Base-by-base conservation (phyloP, 2,888 invertebrate genomes). In the Caenorhabditis drosophilae region DNA sequence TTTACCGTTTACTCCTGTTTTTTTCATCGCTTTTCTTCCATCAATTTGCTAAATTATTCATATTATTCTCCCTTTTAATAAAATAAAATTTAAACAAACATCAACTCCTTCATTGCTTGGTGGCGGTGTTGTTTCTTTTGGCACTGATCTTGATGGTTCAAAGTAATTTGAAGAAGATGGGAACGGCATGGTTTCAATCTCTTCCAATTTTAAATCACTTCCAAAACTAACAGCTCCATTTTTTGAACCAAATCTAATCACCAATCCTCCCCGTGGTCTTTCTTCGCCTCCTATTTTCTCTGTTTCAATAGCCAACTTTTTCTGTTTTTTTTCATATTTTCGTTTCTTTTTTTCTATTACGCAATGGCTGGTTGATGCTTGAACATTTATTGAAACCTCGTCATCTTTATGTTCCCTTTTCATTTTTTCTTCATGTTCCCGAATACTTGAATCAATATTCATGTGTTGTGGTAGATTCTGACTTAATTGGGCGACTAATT, bases 401-500 rank as follows among this genome's bases (percentile, higher is more conserved):
- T 74, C 72, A 44, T 74, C 76, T 36, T 61, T 70, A 20, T 55
- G 49, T 38, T 74, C 74, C 25, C 74, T 55, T 49, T 70, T 73
- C 40, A 74, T 58, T 25, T 54, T 61, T 47, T 72, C 69, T 54
- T 76, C 72, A 50, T 76, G 73, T 31, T 71, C 54, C 20, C 66
- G 36, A 12, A 73, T 67, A 34, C 60, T 69, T 42, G 77, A 55
- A 40, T 66, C 76, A 46, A 76, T 74, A 35, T 67, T 67, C 54
- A 76, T 70, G 49, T 75, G 70, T 23, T 72, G 62, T 16, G 79
- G 77, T 20, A 80, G 58, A 27, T 73, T 70, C 46, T 64, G 66
- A 25, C 70, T 72, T 57, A 80, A 58, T 45, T 80, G 77, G n/a
- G 80, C 78, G 6, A 81, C 63, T 41, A 73, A 52, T 44, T 69